A percentile compares a stretch with the other conserved stretches of the same genome.
These are phyloP conservation scores for Lithophane leautieri DNA, from an alignment of 2,888 invertebrate genomes.

Conservation along the genomic window DNA sequence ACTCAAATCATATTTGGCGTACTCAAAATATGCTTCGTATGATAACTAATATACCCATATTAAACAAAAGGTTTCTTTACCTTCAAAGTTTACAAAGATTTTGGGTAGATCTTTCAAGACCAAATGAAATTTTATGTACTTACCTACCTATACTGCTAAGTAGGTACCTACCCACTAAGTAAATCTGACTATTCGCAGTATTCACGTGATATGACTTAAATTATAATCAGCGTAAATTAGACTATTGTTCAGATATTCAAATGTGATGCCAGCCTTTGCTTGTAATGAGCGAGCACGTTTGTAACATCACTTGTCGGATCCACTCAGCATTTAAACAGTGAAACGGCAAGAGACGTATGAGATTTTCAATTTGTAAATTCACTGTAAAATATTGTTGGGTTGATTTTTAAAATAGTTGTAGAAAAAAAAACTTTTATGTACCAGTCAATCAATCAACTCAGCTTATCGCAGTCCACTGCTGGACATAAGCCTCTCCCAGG, in stretches of 20 bases:
- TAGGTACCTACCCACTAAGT: neutral
- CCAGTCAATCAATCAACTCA: too few relatives aligned
- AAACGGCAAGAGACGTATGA: neutral
- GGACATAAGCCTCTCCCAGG: too few relatives aligned
- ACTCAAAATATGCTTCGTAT: neutral
- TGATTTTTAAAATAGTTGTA: neutral
- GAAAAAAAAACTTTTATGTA: too few relatives aligned
- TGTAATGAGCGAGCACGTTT: slow-evolving; percentile 11
- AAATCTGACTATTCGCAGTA: neutral
- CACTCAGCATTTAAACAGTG: slow-evolving; percentile 1
- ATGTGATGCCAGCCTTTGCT: slow-evolving; percentile 22
- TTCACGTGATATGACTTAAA: neutral
- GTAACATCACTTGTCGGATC: slow-evolving; percentile 8
- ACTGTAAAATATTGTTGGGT: neutral
- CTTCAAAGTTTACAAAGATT: neutral
- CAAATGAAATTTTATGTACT: neutral
- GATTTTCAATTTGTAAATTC: neutral
- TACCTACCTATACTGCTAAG: neutral
- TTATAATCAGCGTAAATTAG: slow-evolving; percentile 16
- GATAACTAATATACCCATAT: too few relatives aligned
- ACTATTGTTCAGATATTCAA: slow-evolving; percentile 50
- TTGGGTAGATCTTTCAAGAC: neutral
- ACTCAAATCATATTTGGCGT: neutral
- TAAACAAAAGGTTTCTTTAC: neutral
- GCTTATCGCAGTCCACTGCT: too few relatives aligned